A percentile compares a stretch with the other conserved stretches of the same genome.
Evolutionary conservation across 2,113 vertebrate species (phyloP).

Genomic region (Pseudorhombus dupliciocellatus): DNA sequence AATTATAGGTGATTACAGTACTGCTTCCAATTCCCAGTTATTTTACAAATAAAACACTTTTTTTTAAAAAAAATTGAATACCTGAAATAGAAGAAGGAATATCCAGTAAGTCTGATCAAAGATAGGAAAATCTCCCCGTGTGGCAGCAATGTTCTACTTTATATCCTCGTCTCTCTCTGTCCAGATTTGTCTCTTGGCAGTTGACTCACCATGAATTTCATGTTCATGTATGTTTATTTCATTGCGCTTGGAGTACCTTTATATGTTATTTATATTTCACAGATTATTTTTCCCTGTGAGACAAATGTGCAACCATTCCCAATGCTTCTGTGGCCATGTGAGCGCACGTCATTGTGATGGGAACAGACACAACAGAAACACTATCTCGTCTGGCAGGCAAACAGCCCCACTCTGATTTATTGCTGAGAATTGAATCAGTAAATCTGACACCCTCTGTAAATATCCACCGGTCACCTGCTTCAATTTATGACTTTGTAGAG

Average conservation of each 20-base stretch:
- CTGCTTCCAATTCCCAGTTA: background rate
- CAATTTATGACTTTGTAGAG: constrained; percentile 36
- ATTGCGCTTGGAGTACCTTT: no score
- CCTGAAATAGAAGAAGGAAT: no score
- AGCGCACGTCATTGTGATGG: background rate
- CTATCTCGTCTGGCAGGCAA: background rate
- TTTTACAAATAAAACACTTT: background rate
- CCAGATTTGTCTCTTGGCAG: background rate
- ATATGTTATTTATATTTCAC: no score
- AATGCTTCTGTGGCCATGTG: no score
- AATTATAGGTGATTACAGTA: background rate
- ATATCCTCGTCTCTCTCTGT: background rate
- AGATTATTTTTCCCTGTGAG: no score
- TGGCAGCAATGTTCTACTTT: background rate
- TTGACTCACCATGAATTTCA: background rate
- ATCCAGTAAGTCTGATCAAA: no score
- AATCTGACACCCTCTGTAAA: constrained; percentile 30
- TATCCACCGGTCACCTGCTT: constrained; percentile 1
- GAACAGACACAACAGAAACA: no score
- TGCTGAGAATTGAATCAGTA: constrained; percentile 22
- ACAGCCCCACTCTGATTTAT: constrained; percentile 39
- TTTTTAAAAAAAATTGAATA: no score
- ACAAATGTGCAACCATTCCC: no score
- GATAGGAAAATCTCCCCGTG: no score
- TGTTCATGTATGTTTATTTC: background rate